Base-by-base conservation (phyloP, 2,888 invertebrate genomes). In the Scaeva pyrastri region DNA sequence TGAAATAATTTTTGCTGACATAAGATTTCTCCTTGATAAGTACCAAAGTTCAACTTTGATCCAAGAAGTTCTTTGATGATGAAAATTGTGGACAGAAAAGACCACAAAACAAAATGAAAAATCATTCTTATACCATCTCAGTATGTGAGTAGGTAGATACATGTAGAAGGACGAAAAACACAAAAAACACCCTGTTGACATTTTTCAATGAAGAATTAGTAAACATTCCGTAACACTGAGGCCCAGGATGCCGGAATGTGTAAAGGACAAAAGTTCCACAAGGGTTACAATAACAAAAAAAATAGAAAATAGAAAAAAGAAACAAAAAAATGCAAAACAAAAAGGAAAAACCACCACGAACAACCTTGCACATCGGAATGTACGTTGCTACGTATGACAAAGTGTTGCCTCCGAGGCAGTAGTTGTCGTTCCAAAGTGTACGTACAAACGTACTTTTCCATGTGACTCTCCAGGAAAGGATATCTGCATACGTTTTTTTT, bases 321-420 rank as follows among this genome's bases (percentile, higher is more conserved):
- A 58, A 39, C 1, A 39, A 36, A 41, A 60, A 39, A 8, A 19
- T n/a, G n/a, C n/a, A 41, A 48, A 21, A 60, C 26, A 26, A 11
- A 21, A 12, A 36, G 12, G 7, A n/a, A 45, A 31, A 52, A 48
- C 19, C 19, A 74, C 48, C 10, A 68, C 68, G 21, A 41, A 62
- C 73, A 78, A 74, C 72, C 85, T 73, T 76, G 80, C 84, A 80
- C 71, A 72, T 52, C 21, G 85, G 43, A 85, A 85, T 73, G 76
- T 85, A 19, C 14, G 5, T 23, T 12, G 19, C 14, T n/a, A 19
- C 14, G 16, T 39, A 39, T 68, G 72, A 76, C 75, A 77, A 31
- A 55, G 73, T 68, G 74, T 81, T 85, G 85, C 73, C 84, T 73
- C 36, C n/a, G 68, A 81, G 80, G 80, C 85, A 85, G 31, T n/a